These are phyloP conservation scores for Ruditapes philippinarum DNA, from an alignment of 1,140 invertebrate species.

Conservation along the genomic window DNA sequence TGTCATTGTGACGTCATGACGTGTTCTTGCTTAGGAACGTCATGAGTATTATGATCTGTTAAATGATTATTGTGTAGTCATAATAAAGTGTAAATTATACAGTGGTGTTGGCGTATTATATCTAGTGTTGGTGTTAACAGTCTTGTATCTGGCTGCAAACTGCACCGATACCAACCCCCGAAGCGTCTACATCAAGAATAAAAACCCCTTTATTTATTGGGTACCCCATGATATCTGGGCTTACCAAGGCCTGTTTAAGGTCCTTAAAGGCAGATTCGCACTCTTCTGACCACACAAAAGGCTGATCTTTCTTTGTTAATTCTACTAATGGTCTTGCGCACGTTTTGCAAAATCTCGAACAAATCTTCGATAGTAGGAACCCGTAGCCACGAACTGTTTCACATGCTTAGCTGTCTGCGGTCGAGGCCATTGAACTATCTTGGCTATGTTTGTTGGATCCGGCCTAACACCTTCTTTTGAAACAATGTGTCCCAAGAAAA, in stretches of 20 bases:
- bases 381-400: slow-evolving; percentile 64
- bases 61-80: too few relatives aligned
- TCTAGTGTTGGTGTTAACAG: too few relatives aligned
- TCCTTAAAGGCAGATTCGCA: slow-evolving; percentile 68
- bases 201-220: slow-evolving; percentile 58
- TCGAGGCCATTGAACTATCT: too few relatives aligned
- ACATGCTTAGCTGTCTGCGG: slow-evolving; percentile 60
- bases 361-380: too few relatives aligned
- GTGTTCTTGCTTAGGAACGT: too few relatives aligned
- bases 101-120: too few relatives aligned
- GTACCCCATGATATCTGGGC: too few relatives aligned
- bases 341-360: slow-evolving; percentile 66
- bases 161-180: slow-evolving; percentile 83
- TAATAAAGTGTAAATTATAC: too few relatives aligned
- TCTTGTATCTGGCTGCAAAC: slow-evolving; percentile 82
- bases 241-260: slow-evolving; percentile 59
- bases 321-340: slow-evolving; percentile 60
- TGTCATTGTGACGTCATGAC: too few relatives aligned
- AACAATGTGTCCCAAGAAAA: slow-evolving; percentile 66
- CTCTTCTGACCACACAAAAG: slow-evolving; percentile 56
- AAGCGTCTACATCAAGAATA: slow-evolving; percentile 81
- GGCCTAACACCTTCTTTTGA: slow-evolving; percentile 38
- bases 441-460: slow-evolving; percentile 35
- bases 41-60: too few relatives aligned
- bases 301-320: slow-evolving; percentile 46